Percentiles rank a stretch among this genome's conserved stretches.
phyloP scores from a whole-genome alignment of 2,888 invertebrate genomes.

The Agrypnus murinus region DNA sequence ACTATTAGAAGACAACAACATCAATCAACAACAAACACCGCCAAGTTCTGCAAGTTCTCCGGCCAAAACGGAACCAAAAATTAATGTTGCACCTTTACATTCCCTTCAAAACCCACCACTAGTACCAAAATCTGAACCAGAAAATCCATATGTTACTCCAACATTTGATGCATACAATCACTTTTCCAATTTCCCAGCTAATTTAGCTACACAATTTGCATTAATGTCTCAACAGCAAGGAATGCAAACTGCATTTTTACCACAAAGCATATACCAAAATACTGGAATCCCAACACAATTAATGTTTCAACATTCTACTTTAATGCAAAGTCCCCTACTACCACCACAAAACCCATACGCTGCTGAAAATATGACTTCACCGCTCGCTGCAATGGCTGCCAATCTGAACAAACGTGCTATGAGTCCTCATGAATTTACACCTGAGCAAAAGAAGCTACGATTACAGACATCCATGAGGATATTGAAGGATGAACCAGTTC shows the following conservation, averaged over 20 bases:
- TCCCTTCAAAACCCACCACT: conserved; percentile 66
- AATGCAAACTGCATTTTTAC: conserved; percentile 67
- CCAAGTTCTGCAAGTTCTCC: conserved; percentile 62
- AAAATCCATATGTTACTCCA: conserved; percentile 63
- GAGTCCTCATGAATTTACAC: conserved; percentile 72
- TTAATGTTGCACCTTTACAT: conserved; percentile 69
- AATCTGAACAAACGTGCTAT: conserved; percentile 73
- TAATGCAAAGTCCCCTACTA: conserved; percentile 68
- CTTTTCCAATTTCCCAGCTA: conserved; percentile 68
- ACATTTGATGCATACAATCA: conserved; percentile 69
- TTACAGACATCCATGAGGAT: conserved; percentile 83
- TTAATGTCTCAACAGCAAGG: conserved; percentile 68
- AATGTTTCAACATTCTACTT: conserved; percentile 69
- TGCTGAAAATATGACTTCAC: conserved; percentile 69
- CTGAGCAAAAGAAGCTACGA: conserved; percentile 78
- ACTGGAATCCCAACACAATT: conserved; percentile 66
- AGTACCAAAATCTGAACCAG: conserved; percentile 54
- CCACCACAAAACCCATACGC: conserved; percentile 63
- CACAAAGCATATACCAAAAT: conserved; percentile 68
- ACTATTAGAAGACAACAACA: conserved; percentile 67
- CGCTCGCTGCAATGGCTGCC: conserved; percentile 73
- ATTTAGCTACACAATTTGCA: conserved; percentile 69
- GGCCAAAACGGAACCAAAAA: conserved; percentile 64
- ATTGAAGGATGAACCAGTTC: conserved; percentile 91
- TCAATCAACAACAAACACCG: conserved; percentile 60